Percentiles rank a stretch among this genome's conserved stretches.
Evolutionary conservation across 2,797 vertebrate species (phyloP).

Genomic region (Falco peregrinus): DNA sequence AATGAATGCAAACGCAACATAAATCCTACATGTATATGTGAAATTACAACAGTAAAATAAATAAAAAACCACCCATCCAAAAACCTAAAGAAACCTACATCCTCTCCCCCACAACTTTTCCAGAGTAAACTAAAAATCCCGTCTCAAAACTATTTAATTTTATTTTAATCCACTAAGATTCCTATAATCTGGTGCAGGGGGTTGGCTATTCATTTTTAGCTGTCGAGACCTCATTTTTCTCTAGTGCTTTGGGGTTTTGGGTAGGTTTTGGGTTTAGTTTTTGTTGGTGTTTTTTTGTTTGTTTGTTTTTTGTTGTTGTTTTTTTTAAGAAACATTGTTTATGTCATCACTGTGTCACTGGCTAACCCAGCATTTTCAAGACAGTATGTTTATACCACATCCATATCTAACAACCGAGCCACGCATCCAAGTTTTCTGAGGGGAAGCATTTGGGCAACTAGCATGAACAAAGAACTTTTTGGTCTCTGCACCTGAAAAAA

Average conservation of each 20-base stretch:
- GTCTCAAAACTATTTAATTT: neutral
- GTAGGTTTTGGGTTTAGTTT: too few species aligned
- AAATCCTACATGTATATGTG: neutral
- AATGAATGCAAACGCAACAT: neutral
- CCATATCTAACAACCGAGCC: neutral
- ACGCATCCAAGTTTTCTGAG: neutral
- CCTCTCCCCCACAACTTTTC: neutral
- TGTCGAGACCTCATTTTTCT: neutral
- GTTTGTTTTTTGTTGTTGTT: neutral
- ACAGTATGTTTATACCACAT: neutral
- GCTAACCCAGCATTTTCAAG: neutral
- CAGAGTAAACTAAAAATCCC: neutral
- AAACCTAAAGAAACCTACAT: fast-evolving
- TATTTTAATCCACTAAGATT: neutral
- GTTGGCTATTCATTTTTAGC: neutral
- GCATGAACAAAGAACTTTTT: neutral
- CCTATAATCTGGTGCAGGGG: neutral
- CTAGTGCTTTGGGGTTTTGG: neutral
- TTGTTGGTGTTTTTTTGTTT: neutral
- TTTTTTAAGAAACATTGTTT: neutral
- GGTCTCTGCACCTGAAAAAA: neutral
- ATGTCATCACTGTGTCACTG: neutral
- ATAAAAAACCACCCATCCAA: neutral
- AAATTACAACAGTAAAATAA: neutral
- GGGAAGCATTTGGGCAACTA: neutral